Conservation (phyloP, 2,888 invertebrate species). For the Campoletis raptor region DNA sequence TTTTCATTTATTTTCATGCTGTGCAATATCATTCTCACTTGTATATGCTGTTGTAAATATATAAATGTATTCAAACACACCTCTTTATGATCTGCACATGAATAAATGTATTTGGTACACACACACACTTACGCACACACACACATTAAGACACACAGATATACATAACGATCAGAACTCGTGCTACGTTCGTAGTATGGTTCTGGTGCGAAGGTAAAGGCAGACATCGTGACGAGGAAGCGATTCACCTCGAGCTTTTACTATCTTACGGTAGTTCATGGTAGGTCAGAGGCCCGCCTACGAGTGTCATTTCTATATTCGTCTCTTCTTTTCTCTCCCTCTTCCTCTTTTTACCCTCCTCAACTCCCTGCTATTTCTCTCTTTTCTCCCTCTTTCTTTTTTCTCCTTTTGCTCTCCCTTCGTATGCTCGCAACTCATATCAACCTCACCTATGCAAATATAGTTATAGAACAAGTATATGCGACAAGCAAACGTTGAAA, state of each 20-base stretch:
- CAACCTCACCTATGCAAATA: constrained; percentile 23
- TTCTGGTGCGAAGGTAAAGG: constrained; percentile 16
- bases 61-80: constrained; percentile 1
- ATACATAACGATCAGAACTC: background rate
- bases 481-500: constrained; percentile 53
- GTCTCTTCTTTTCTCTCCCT: constrained; percentile 3
- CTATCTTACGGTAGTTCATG: constrained; percentile 68
- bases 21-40: constrained; percentile 1
- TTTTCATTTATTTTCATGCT: background rate
- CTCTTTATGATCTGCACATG: constrained; percentile 23
- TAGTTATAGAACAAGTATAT: constrained; percentile 17
- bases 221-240: constrained; percentile 67
- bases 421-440: constrained; percentile 11
- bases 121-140: background rate
- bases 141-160: background rate
- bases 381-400: background rate
- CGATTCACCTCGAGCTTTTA: constrained; percentile 67
- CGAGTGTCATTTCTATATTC: constrained; percentile 63
- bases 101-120: constrained; percentile 28
- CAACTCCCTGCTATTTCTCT: background rate
- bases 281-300: constrained; percentile 67
- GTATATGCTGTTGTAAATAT: background rate
- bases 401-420: background rate
- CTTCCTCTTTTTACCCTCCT: constrained; percentile 10
- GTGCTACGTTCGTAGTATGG: constrained; percentile 6